These are phyloP conservation scores for Pollenia angustigena DNA, from an alignment of 2,888 invertebrate species.

Conservation along the genomic window DNA sequence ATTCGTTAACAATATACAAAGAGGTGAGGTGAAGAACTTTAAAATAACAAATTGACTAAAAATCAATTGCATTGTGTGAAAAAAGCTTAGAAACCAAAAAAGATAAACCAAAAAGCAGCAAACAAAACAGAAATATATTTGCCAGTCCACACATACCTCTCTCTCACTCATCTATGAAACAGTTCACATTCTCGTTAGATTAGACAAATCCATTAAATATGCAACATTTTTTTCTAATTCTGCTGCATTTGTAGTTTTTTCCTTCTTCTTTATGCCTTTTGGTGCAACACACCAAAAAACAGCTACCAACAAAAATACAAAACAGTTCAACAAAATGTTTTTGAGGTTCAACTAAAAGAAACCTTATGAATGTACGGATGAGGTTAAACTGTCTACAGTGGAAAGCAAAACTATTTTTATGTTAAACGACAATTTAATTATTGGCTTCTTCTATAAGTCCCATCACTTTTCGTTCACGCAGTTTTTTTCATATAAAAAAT, in stretches of 20 bases:
- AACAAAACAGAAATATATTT: conserved; percentile 21
- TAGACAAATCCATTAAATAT: conserved; percentile 66
- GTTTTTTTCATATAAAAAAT: too few species aligned
- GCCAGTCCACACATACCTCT: conserved; percentile 7
- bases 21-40: conserved; percentile 14
- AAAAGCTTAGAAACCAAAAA: conserved; percentile 14
- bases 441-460: too few species aligned
- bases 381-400: conserved; percentile 6
- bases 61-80: conserved; percentile 25
- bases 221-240: conserved; percentile 41
- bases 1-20: neutral
- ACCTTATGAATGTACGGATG: conserved; percentile 33
- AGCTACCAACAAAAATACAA: conserved; percentile 10
- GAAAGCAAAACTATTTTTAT: neutral
- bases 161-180: conserved; percentile 35
- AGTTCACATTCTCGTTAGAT: conserved; percentile 61
- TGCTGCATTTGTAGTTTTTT: conserved; percentile 38
- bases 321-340: conserved; percentile 35
- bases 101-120: neutral
- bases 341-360: conserved; percentile 36
- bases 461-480: neutral
- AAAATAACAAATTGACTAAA: conserved; percentile 11
- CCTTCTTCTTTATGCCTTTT: neutral
- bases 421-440: neutral
- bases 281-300: conserved; percentile 39